Evolutionary conservation across 2,113 vertebrate genomes (phyloP).

Genomic region (Oryzias javanicus): DNA sequence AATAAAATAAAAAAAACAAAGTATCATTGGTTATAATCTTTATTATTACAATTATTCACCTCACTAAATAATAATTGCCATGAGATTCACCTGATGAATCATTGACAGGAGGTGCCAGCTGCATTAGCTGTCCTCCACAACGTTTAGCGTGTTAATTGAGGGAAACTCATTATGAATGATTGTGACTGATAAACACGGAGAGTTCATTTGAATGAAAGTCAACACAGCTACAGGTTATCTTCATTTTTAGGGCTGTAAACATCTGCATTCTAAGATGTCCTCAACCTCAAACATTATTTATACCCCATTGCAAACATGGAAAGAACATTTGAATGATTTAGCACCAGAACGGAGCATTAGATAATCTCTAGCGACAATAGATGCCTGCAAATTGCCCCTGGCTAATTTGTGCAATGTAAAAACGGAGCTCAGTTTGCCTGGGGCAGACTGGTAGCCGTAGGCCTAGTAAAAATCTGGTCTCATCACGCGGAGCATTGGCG

Average conservation of each 20-base stretch:
- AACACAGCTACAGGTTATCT: constrained; percentile 6
- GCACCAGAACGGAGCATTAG: constrained; percentile 26
- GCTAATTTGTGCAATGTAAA: constrained; percentile 52
- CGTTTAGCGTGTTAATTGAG: constrained; percentile 19
- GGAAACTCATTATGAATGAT: constrained; percentile 5
- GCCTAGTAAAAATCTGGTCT: constrained; percentile 37
- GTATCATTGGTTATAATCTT: constrained; percentile 17
- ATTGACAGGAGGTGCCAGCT: constrained; percentile 36
- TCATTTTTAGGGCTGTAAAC: background rate
- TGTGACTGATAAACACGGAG: constrained; percentile 11
- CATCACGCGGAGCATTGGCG: constrained; percentile 27
- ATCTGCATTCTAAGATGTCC: background rate
- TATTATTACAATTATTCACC: constrained; percentile 36
- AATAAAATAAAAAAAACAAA: background rate
- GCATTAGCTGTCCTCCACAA: constrained; percentile 17
- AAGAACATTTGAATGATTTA: constrained; percentile 31
- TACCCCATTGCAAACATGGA: constrained; percentile 18
- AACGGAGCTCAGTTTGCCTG: constrained; percentile 40
- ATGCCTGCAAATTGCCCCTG: constrained; percentile 42
- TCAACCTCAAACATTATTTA: background rate
- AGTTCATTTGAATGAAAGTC: constrained; percentile 1
- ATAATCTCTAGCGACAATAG: constrained; percentile 27
- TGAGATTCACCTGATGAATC: constrained; percentile 41
- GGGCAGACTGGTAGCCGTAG: constrained; percentile 40
- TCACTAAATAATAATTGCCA: too few relatives aligned